A percentile compares a stretch with the other conserved stretches of the same genome.
Evolutionary conservation across 2,797 vertebrate genomes (phyloP).

Genomic region (Threskiornis aethiopicus): DNA sequence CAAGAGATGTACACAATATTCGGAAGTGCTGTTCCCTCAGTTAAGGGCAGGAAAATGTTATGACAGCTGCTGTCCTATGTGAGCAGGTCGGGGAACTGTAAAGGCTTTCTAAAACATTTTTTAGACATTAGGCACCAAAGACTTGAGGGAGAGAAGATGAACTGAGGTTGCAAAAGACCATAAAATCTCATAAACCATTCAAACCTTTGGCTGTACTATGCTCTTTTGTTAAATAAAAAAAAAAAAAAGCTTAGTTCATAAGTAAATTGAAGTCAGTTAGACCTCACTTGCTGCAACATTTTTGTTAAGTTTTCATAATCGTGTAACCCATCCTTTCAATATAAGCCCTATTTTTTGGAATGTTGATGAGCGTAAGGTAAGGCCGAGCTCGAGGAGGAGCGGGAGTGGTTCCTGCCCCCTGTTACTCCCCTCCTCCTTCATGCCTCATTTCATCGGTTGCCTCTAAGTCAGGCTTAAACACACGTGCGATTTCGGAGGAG

Average conservation of each 20-base stretch:
- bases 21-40: constrained; percentile 24
- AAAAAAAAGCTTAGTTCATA: background rate
- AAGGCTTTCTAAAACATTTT: constrained; percentile 48
- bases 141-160: constrained; percentile 43
- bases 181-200: constrained; percentile 49
- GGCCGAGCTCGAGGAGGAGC: background rate
- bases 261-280: background rate
- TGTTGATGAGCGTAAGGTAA: background rate
- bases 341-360: background rate
- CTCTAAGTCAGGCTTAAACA: background rate
- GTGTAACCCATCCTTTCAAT: background rate
- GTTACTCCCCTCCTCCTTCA: background rate
- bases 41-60: constrained; percentile 55
- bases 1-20: background rate
- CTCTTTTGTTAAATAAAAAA: constrained; percentile 20
- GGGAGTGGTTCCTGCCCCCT: background rate
- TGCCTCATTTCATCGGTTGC: background rate
- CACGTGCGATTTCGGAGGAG: background rate
- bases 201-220: constrained; percentile 22
- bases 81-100: constrained; percentile 3
- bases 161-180: constrained; percentile 44
- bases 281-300: background rate
- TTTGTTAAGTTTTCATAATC: background rate
- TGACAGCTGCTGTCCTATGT: constrained; percentile 61
- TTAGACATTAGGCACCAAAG: constrained; percentile 44